Evolutionary conservation across 1,140 invertebrate species (phyloP).

Genomic region (Meloidogyne hapla): DNA sequence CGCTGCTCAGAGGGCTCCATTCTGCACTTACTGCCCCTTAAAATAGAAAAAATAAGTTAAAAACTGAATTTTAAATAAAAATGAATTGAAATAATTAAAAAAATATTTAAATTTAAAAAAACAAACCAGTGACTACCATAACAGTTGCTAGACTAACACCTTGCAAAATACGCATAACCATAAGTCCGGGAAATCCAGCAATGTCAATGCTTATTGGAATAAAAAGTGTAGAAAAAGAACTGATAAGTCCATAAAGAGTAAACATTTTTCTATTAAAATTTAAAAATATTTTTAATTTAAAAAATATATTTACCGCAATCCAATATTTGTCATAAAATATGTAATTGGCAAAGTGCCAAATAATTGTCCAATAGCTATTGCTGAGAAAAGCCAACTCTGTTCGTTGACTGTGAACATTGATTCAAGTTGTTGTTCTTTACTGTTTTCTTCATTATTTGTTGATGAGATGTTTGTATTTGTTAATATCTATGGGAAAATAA

Average conservation of each 20-base stretch:
- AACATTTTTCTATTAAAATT: constrained; percentile 29
- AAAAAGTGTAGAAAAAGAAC: constrained; percentile 53
- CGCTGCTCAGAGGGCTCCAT: constrained; percentile 51
- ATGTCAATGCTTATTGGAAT: constrained; percentile 46
- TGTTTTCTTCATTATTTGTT: not conserved
- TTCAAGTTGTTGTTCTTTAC: not conserved
- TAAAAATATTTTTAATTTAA: not conserved
- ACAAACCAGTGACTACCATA: constrained; percentile 48
- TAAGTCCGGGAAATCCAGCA: constrained; percentile 28
- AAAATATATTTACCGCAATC: constrained; percentile 13
- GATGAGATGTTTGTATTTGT: not conserved
- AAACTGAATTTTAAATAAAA: constrained; percentile 27
- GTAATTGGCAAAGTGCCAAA: constrained; percentile 10
- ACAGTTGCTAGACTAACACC: constrained; percentile 53
- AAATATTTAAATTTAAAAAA: constrained; percentile 3
- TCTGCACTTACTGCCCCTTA: constrained; percentile 43
- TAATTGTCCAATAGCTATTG: constrained; percentile 14
- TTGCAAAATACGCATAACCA: constrained; percentile 50
- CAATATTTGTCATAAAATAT: not conserved
- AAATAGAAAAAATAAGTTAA: not conserved
- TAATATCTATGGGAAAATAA: not conserved
- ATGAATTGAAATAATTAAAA: not conserved
- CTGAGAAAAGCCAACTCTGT: constrained; percentile 24
- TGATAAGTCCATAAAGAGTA: constrained; percentile 52
- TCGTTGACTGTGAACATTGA: constrained; percentile 1